phyloP scores from a whole-genome alignment of 2,113 vertebrate genomes.

The Cryptomyrus ogoouensis region DNA sequence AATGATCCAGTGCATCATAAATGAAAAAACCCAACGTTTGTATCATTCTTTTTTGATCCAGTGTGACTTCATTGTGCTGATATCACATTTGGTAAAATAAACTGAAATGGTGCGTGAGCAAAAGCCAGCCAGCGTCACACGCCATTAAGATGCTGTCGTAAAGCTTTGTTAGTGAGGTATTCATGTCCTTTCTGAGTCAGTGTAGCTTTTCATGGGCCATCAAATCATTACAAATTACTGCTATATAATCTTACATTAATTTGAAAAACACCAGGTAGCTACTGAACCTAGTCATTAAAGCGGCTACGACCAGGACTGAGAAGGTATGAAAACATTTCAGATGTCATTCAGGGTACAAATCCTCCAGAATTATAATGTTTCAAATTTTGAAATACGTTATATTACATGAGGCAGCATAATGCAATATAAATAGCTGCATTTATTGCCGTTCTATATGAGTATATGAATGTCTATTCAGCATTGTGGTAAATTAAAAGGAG shows the following conservation, averaged over 20 bases:
- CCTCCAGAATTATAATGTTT: neutral
- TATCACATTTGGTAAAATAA: neutral
- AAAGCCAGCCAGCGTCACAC: neutral
- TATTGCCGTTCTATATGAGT: neutral
- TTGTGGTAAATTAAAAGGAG: neutral
- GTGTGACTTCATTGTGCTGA: neutral
- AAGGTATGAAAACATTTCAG: neutral
- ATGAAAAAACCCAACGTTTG: neutral
- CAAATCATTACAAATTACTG: slow-evolving; percentile 4
- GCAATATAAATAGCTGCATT: neutral
- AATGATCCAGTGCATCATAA: neutral
- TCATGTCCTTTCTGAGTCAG: neutral
- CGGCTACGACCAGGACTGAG: neutral
- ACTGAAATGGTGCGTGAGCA: neutral
- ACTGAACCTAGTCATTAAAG: neutral
- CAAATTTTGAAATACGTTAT: neutral
- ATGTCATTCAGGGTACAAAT: neutral
- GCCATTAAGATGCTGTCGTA: neutral
- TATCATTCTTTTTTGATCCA: neutral
- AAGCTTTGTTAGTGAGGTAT: neutral
- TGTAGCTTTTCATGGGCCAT: slow-evolving; percentile 32
- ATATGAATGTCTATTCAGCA: neutral
- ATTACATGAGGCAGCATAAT: neutral
- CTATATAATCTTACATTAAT: neutral
- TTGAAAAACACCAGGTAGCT: slow-evolving; percentile 1